phyloP scores from a whole-genome alignment of 2,797 vertebrate species.

The Anomalospiza imberbis region DNA sequence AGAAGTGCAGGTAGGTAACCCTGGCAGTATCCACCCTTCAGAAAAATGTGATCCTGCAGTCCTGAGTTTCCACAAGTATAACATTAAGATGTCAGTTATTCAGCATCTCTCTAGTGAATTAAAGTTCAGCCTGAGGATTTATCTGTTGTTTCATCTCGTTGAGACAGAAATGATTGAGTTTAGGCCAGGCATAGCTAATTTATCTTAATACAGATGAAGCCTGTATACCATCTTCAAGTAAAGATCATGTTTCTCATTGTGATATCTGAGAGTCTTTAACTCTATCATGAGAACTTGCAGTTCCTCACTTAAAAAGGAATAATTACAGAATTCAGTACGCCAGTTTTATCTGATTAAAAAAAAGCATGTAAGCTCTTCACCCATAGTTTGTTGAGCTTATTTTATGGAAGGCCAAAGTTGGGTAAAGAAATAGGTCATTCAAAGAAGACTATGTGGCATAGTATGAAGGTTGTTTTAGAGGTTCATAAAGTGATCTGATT shows the following conservation, averaged over 20 bases:
- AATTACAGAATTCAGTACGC: not conserved
- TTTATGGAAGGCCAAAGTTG: not conserved
- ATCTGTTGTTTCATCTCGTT: not conserved
- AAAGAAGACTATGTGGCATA: conserved; percentile 11
- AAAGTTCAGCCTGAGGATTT: not conserved
- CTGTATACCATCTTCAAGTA: conserved; percentile 1
- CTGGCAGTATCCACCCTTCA: not conserved
- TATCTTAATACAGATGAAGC: not conserved
- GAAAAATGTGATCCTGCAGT: not conserved
- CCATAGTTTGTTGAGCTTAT: not conserved
- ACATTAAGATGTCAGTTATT: not conserved
- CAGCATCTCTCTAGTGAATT: conserved; percentile 5
- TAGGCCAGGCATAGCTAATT: not conserved
- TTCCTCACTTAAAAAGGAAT: conserved; percentile 14
- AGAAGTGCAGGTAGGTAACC: not conserved
- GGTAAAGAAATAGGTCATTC: conserved; percentile 33
- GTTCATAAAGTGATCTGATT: conserved; percentile 67
- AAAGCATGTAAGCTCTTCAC: not conserved
- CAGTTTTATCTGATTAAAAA: not conserved
- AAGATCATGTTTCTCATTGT: not conserved
- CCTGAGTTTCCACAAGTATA: not conserved
- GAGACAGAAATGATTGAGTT: not conserved
- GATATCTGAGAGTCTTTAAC: not conserved
- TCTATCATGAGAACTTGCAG: not conserved
- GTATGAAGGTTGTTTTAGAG: conserved; percentile 35